A percentile compares a stretch with the other conserved stretches of the same genome.
phyloP scores from a whole-genome alignment of 2,797 vertebrate species.

The Mormyrus proboscirostris region DNA sequence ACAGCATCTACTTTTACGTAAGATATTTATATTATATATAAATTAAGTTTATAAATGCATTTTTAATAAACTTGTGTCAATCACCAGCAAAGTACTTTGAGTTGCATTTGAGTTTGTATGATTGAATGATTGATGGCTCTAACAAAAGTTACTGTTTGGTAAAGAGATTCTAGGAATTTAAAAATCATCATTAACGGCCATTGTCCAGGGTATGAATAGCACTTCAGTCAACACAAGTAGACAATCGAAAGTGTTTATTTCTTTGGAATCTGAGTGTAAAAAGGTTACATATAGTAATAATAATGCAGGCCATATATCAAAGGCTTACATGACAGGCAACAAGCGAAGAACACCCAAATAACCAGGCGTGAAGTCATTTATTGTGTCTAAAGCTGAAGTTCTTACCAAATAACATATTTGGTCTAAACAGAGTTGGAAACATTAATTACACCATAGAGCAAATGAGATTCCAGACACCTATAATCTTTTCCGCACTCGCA shows the following conservation, averaged over 20 bases:
- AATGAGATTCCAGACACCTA: neutral
- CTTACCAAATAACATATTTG: neutral
- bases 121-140: neutral
- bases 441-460: neutral
- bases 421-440: neutral
- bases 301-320: neutral
- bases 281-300: neutral
- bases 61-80: neutral
- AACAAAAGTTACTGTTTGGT: neutral
- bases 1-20: neutral
- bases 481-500: neutral
- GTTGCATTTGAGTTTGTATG: neutral
- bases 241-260: neutral
- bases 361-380: neutral
- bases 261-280: neutral
- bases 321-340: neutral
- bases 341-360: neutral
- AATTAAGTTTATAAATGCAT: neutral
- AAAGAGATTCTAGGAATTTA: neutral
- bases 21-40: neutral
- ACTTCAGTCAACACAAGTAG: neutral
- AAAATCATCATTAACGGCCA: neutral
- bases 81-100: neutral
- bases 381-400: neutral
- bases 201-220: neutral